phyloP scores from a whole-genome alignment of 2,113 vertebrate species.

The Rhodinocichla rosea region DNA sequence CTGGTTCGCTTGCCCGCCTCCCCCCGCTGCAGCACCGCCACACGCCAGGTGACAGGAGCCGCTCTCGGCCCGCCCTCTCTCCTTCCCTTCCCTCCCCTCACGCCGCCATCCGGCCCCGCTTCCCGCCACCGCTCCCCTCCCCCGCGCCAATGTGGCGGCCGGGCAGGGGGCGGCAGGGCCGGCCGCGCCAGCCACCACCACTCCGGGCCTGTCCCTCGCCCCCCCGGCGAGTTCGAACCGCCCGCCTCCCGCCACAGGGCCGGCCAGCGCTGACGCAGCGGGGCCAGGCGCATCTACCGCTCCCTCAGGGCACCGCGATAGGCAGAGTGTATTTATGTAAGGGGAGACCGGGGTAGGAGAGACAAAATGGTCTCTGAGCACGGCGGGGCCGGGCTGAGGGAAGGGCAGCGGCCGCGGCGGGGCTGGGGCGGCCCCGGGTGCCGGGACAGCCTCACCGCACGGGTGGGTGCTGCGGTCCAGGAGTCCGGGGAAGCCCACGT shows the following conservation, averaged over 20 bases:
- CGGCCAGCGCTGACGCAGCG: background rate
- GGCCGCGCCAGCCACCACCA: background rate
- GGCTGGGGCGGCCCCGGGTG: background rate
- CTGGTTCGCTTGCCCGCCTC: rapidly evolving
- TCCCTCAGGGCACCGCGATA: background rate
- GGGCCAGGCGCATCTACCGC: background rate
- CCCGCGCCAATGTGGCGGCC: background rate
- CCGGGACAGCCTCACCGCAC: background rate
- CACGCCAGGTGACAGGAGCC: background rate
- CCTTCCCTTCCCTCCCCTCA: background rate
- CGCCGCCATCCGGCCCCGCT: background rate
- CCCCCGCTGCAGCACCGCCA: background rate
- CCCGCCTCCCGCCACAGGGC: slow-evolving; percentile 1
- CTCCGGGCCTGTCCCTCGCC: background rate
- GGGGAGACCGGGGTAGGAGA: background rate
- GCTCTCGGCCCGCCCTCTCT: background rate
- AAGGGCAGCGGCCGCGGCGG: background rate
- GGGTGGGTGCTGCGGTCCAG: background rate
- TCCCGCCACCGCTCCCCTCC: background rate
- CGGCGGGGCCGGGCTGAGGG: background rate
- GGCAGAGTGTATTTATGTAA: background rate
- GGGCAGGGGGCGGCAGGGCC: background rate
- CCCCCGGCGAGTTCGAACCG: background rate
- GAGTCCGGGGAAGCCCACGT: background rate
- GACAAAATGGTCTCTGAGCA: slow-evolving; percentile 12